These are phyloP conservation scores for Gisinianus flammeolus DNA, from an alignment of 2,888 invertebrate species.

Conservation along the genomic window DNA sequence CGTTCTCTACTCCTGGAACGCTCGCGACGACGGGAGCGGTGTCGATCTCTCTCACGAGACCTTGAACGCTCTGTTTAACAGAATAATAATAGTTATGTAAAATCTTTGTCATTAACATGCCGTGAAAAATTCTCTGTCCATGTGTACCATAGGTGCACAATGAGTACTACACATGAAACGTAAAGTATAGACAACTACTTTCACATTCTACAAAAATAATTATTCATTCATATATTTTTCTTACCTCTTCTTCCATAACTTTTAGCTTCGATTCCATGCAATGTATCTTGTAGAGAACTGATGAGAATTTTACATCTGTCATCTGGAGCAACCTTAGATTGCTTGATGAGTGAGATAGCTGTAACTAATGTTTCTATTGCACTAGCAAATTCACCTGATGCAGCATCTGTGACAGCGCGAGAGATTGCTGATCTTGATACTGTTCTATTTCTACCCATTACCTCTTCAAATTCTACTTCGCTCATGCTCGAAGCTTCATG, in stretches of 20 bases:
- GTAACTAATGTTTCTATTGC: conserved; percentile 99
- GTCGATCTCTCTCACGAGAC: conserved; percentile 65
- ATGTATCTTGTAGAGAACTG: conserved; percentile 93
- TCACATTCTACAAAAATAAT: too few species aligned
- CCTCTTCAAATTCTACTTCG: conserved; percentile 98
- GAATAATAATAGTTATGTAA: neutral
- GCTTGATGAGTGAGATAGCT: conserved; percentile 97
- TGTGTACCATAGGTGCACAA: too few species aligned
- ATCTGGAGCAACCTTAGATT: conserved; percentile 94
- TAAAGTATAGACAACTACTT: too few species aligned
- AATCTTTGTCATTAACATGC: too few species aligned
- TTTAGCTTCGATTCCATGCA: conserved; percentile 97
- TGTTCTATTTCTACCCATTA: conserved; percentile 95
- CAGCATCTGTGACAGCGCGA: conserved; percentile 95
- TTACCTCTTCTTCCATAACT: conserved; percentile 74
- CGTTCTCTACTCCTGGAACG: conserved; percentile 74
- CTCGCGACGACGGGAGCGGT: conserved; percentile 71
- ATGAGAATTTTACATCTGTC: conserved; percentile 98
- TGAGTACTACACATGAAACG: neutral
- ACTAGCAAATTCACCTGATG: conserved; percentile 89
- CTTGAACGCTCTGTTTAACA: conserved; percentile 63
- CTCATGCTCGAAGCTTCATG: conserved; percentile 67
- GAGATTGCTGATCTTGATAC: conserved; percentile 98
- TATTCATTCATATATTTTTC: too few species aligned
- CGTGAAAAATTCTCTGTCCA: too few species aligned